These are phyloP conservation scores for Andrena cerasifolii DNA, from an alignment of 1,140 invertebrate genomes.

Conservation along the genomic window DNA sequence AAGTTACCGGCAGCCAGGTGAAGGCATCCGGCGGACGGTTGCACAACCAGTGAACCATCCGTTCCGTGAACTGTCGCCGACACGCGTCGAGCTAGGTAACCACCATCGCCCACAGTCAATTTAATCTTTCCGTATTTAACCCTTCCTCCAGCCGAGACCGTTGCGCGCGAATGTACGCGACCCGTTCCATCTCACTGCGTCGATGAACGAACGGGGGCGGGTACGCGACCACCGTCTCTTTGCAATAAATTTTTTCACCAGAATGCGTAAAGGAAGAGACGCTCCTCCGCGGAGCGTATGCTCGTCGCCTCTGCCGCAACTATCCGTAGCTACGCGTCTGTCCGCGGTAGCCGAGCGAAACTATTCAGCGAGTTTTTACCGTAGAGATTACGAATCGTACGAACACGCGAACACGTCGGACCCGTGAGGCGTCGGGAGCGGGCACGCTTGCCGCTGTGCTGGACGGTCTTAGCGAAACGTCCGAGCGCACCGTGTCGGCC, in stretches of 20 bases:
- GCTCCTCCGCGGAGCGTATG: conserved; percentile 25
- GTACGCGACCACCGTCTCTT: neutral
- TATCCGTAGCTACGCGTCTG: conserved; percentile 22
- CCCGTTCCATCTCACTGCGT: neutral
- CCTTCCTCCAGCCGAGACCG: conserved; percentile 40
- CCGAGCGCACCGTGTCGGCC: too few species aligned
- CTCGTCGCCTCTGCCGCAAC: neutral
- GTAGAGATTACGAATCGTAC: conserved; percentile 40
- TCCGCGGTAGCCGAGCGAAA: conserved; percentile 26
- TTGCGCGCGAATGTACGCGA: conserved; percentile 28
- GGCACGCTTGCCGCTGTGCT: too few species aligned
- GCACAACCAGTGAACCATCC: conserved; percentile 81
- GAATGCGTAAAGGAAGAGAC: too few species aligned
- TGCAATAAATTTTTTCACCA: conserved; percentile 34
- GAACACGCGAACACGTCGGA: conserved; percentile 17
- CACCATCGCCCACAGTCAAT: conserved; percentile 61
- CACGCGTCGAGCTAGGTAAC: conserved; percentile 26
- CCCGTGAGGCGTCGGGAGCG: too few species aligned
- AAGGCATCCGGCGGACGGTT: conserved; percentile 82
- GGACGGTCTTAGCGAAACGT: too few species aligned
- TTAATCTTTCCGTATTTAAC: conserved; percentile 49
- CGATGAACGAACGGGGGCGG: conserved; percentile 10
- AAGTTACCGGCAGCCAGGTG: conserved; percentile 80
- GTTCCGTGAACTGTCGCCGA: conserved; percentile 7
- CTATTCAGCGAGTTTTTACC: conserved; percentile 59